Percentiles rank a stretch among this genome's conserved stretches.
Evolutionary conservation across 1,140 invertebrate genomes (phyloP).

Genomic region (Araneus ventricosus): DNA sequence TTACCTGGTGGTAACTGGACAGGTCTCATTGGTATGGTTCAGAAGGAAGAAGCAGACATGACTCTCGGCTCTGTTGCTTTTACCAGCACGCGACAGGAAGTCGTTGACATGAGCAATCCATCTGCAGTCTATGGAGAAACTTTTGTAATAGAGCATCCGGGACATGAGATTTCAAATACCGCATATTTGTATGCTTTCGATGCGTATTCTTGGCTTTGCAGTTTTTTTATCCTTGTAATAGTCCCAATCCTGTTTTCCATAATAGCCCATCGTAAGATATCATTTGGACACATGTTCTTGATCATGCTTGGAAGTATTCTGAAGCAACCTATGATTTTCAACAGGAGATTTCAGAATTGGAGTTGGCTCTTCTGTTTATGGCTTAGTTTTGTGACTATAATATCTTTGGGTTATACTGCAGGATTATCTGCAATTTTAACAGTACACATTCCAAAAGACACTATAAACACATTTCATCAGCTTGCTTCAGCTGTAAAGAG

Average conservation of each 20-base stretch:
- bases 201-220: background rate
- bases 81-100: background rate
- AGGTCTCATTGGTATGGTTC: background rate
- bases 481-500: background rate
- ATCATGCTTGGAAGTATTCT: background rate
- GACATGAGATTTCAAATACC: no score
- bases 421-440: background rate
- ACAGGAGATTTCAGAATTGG: background rate
- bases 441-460: background rate
- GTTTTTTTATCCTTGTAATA: background rate
- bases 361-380: background rate
- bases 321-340: background rate
- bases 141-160: background rate
- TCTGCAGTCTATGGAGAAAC: background rate
- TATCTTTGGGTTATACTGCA: background rate
- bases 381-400: background rate
- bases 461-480: background rate
- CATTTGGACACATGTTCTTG: background rate
- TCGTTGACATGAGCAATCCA: background rate
- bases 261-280: background rate
- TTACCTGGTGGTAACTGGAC: slow-evolving; percentile 3
- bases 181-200: background rate
- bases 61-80: background rate
- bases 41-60: background rate
- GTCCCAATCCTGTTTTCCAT: background rate